phyloP scores from a whole-genome alignment of 2,888 invertebrate genomes.

The Zaprionus bogoriensis region DNA sequence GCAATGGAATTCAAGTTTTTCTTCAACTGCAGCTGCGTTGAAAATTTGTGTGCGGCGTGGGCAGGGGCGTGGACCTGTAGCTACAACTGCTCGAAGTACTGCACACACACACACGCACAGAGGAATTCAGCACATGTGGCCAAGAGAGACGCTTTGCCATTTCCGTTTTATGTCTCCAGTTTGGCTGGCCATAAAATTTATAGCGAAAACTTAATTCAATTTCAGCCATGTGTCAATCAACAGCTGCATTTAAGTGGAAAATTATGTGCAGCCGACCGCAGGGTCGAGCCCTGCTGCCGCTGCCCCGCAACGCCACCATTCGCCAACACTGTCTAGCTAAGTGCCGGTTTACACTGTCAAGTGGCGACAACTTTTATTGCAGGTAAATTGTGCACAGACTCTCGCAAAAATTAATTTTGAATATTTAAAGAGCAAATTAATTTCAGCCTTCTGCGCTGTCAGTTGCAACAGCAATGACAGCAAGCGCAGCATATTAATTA shows the following conservation, averaged over 20 bases:
- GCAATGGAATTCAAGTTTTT: not conserved
- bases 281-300: not conserved
- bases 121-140: conserved; percentile 23
- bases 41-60: conserved; percentile 11
- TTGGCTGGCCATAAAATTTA: conserved; percentile 52
- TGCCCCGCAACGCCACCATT: not conserved
- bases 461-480: not conserved
- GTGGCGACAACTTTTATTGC: conserved; percentile 24
- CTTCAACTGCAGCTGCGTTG: not conserved
- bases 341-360: conserved; percentile 24
- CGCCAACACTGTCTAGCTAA: conserved; percentile 9
- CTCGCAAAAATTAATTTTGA: conserved; percentile 27
- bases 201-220: conserved; percentile 63
- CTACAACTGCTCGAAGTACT: too few species aligned
- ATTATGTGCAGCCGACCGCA: conserved; percentile 54
- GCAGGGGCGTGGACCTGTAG: conserved; percentile 12
- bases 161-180: conserved; percentile 49
- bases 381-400: conserved; percentile 4
- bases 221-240: conserved; percentile 70
- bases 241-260: conserved; percentile 72
- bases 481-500: not conserved
- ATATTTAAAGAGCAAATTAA: conserved; percentile 21
- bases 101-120: not conserved
- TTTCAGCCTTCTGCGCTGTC: conserved; percentile 1
- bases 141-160: conserved; percentile 28